These are phyloP conservation scores for Drosophila obscura DNA, from an alignment of 1,140 invertebrate genomes.

Conservation along the genomic window DNA sequence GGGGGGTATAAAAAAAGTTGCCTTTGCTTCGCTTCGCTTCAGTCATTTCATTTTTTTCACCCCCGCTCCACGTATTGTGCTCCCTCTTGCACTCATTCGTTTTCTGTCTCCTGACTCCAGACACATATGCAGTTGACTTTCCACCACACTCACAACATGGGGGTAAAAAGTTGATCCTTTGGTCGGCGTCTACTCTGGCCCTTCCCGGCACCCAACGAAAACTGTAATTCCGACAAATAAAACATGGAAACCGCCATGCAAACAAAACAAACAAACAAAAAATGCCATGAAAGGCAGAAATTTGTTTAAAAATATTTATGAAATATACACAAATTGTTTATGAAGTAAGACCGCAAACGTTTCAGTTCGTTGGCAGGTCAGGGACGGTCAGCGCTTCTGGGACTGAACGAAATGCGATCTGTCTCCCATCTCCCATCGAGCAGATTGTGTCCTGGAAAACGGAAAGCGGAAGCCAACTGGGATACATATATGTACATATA, in stretches of 20 bases:
- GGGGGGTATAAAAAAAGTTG: too few species aligned
- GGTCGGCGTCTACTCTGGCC: conserved; percentile 4
- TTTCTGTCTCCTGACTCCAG: too few species aligned
- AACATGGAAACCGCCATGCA: conserved; percentile 53
- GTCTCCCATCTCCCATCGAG: neutral
- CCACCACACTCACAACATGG: conserved; percentile 52
- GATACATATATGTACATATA: neutral
- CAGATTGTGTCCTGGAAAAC: too few species aligned
- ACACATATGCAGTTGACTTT: conserved; percentile 52
- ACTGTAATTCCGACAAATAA: conserved; percentile 65
- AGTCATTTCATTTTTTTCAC: neutral
- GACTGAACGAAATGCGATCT: conserved; percentile 35
- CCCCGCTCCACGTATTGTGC: neutral
- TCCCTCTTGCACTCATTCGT: neutral
- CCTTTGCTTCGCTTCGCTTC: too few species aligned
- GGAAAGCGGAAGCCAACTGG: conserved; percentile 6
- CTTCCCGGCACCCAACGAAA: conserved; percentile 14
- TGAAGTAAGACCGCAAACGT: conserved; percentile 73
- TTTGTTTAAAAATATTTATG: conserved; percentile 65
- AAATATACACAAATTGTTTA: conserved; percentile 74
- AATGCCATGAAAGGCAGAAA: conserved; percentile 30
- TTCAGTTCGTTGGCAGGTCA: conserved; percentile 51
- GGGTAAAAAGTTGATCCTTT: conserved; percentile 70
- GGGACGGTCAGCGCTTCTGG: neutral
- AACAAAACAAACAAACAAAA: conserved; percentile 42